These are phyloP conservation scores for Phrynocephalus vlangalii DNA, from an alignment of 2,797 vertebrate species.

Conservation along the genomic window DNA sequence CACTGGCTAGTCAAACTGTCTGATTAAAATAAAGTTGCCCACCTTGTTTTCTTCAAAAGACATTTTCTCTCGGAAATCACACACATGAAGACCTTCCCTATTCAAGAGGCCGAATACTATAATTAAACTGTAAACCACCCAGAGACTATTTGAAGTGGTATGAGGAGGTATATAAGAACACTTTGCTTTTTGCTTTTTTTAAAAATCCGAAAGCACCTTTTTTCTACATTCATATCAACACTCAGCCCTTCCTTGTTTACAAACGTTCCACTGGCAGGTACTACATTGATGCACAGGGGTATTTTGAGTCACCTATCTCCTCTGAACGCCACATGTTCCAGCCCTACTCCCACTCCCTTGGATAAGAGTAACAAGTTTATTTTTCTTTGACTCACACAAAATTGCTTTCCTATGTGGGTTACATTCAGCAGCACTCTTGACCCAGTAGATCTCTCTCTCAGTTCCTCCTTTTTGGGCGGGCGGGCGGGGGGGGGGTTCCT, in stretches of 20 bases:
- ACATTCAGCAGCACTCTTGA: fast-evolving
- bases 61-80: neutral
- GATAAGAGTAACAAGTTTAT: neutral
- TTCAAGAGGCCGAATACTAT: neutral
- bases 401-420: slow-evolving; percentile 7
- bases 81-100: neutral
- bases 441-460: fast-evolving
- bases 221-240: neutral
- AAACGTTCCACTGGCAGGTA: neutral
- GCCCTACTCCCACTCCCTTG: neutral
- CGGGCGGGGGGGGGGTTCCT: too few relatives aligned
- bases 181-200: too few relatives aligned
- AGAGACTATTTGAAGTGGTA: too few relatives aligned
- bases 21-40: neutral
- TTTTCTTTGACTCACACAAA: neutral
- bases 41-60: neutral
- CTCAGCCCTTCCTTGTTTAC: neutral
- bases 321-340: neutral
- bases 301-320: neutral
- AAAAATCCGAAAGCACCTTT: neutral
- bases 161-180: too few relatives aligned
- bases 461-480: neutral
- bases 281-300: neutral
- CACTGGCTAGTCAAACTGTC: neutral
- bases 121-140: too few relatives aligned